Conservation (phyloP, 2,113 vertebrate species). For the Meleagris gallopavo region DNA sequence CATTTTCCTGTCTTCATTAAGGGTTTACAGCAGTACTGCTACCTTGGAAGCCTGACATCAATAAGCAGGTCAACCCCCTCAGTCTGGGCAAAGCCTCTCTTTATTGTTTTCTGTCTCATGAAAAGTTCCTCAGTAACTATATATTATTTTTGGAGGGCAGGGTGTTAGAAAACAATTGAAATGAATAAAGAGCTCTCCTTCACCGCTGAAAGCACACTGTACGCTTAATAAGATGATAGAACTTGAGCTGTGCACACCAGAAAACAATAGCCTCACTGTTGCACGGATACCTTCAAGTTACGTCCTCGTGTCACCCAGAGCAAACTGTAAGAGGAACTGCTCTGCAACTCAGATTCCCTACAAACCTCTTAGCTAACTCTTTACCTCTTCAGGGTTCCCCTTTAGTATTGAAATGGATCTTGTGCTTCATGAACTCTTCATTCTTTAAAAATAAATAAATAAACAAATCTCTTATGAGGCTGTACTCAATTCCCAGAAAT, state of each 20-base stretch:
- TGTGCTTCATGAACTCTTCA: neutral
- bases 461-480: neutral
- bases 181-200: neutral
- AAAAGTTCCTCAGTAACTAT: slow-evolving; percentile 30
- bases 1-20: slow-evolving; percentile 23
- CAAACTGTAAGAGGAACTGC: neutral
- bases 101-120: slow-evolving; percentile 47
- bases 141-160: slow-evolving; percentile 39
- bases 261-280: slow-evolving; percentile 51
- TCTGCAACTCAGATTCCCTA: neutral
- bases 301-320: neutral
- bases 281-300: slow-evolving; percentile 29
- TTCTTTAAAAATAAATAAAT: neutral
- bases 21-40: slow-evolving; percentile 41
- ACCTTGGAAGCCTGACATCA: slow-evolving; percentile 53
- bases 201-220: slow-evolving; percentile 7
- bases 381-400: neutral
- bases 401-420: neutral
- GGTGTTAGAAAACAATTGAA: slow-evolving; percentile 60
- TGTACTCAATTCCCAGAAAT: neutral
- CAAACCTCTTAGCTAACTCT: slow-evolving; percentile 39
- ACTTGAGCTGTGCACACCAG: neutral
- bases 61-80: slow-evolving; percentile 65
- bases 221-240: neutral
- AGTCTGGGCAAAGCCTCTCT: slow-evolving; percentile 46